A percentile compares a stretch with the other conserved stretches of the same genome.
Evolutionary conservation across 2,797 vertebrate species (phyloP).

Genomic region (Bradypodion pumilum): DNA sequence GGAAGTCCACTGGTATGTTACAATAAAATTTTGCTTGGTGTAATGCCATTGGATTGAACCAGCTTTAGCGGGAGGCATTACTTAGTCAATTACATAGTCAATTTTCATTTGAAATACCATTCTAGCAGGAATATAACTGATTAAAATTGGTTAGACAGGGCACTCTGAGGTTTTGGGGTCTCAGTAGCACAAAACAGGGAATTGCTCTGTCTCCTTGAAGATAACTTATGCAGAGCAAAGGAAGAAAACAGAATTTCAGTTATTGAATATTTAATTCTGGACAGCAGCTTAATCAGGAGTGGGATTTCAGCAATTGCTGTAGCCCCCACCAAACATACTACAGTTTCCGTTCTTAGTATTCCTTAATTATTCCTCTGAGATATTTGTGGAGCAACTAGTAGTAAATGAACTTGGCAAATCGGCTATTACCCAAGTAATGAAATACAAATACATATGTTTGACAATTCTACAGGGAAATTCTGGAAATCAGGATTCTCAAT

Average conservation of each 20-base stretch:
- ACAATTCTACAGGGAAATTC: conserved; percentile 79
- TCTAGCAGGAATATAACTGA: conserved; percentile 60
- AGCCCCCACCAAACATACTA: conserved; percentile 74
- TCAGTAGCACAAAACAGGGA: conserved; percentile 67
- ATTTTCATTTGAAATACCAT: conserved; percentile 74
- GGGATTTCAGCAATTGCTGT: conserved; percentile 79
- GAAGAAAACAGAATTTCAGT: conserved; percentile 77
- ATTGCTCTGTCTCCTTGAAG: conserved; percentile 69
- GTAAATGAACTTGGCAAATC: conserved; percentile 84
- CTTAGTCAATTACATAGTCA: conserved; percentile 72
- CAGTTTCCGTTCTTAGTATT: conserved; percentile 81
- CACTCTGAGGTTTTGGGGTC: conserved; percentile 51
- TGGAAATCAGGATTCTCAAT: conserved; percentile 74
- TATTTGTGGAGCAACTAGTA: conserved; percentile 81
- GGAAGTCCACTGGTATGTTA: conserved; percentile 1
- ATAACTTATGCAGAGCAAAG: conserved; percentile 68
- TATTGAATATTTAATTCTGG: conserved; percentile 82
- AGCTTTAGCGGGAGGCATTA: conserved; percentile 62
- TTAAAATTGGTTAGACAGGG: conserved; percentile 68
- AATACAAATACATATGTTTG: conserved; percentile 86
- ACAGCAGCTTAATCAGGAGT: conserved; percentile 80
- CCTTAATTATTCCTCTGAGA: conserved; percentile 84
- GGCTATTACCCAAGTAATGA: conserved; percentile 81
- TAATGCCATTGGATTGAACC: conserved; percentile 57
- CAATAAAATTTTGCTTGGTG: conserved; percentile 60